Evolutionary conservation across 1,140 invertebrate species (phyloP), one percentile per base, ranked within the genome.

Genomic region (Leptinotarsa texana): DNA sequence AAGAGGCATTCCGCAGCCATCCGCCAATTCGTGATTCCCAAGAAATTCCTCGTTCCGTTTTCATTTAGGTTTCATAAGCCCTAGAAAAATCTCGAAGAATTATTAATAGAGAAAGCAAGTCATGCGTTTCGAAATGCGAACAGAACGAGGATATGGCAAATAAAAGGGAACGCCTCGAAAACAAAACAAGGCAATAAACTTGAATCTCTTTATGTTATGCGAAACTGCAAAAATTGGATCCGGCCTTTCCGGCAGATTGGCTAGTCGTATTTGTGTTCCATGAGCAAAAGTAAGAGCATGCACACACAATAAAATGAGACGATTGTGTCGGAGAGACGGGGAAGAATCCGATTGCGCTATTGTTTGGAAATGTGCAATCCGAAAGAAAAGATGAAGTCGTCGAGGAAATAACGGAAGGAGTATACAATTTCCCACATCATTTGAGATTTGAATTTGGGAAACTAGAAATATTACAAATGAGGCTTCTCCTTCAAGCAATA

Each of bases 181-280:
- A 73, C 71, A 73, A 73, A 73, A 73, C 71, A 73, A 65, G 71
- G 71, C 71, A 73, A 73, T 73, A 73, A 73, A 73, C 42, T 73
- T 65, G 63, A 73, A 73, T 73, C 71, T 73, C 71, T 65, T 73
- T 73, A 73, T 73, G 62, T 73, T 63, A 73, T 73, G 57, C 63
- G 71, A 73, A 63, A 73, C 71, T 73, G 57, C 71, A 65, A 73
- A 73, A 73, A 73, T 73, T 73, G 71, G 71, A 73, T 73, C 21
- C 51, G 62, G 71, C 71, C 61, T 63, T 65, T 73, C 71, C 61
- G 62, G 21, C 61, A 65, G 71, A 73, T 73, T 65, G 69, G 69
- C 49, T 62, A 48, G 61, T 73, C 71, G 11, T 73, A 65, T 73
- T 65, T 63, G 71, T 65, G 71, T 65, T 73, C 61, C 33, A 73